Conservation (phyloP, 1,140 invertebrate species). For the Leptinotarsa texana region DNA sequence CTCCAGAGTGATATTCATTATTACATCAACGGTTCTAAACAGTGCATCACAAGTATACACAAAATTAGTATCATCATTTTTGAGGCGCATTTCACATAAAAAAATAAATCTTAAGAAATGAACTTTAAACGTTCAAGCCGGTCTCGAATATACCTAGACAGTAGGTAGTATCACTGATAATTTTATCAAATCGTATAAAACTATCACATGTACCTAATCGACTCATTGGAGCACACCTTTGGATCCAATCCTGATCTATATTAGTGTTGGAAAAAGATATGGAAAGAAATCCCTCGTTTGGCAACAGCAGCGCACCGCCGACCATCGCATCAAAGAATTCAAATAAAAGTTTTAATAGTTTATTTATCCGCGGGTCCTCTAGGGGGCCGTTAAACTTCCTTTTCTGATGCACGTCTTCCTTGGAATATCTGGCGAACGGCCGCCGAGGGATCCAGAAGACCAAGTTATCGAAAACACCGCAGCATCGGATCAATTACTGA, state of each 20-base stretch:
- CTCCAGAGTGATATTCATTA: too few relatives aligned
- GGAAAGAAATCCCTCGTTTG: background rate
- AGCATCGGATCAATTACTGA: background rate
- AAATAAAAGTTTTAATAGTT: constrained; percentile 7
- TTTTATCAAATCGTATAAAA: too few relatives aligned
- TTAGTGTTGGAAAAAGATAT: background rate
- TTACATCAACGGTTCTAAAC: too few relatives aligned
- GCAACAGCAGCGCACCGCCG: background rate
- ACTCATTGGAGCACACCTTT: background rate
- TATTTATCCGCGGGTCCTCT: background rate
- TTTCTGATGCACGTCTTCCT: background rate
- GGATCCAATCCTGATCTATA: background rate
- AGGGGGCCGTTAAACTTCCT: background rate
- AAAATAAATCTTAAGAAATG: too few relatives aligned
- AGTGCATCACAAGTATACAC: too few relatives aligned
- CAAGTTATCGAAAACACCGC: background rate
- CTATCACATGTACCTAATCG: background rate
- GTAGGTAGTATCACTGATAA: too few relatives aligned
- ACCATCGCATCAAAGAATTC: constrained; percentile 3
- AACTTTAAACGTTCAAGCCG: too few relatives aligned
- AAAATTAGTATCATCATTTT: too few relatives aligned
- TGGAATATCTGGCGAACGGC: background rate
- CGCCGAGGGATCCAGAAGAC: constrained; percentile 4
- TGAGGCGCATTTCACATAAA: too few relatives aligned
- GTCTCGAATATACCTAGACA: too few relatives aligned